A percentile compares a stretch with the other conserved stretches of the same genome.
Evolutionary conservation across 2,888 invertebrate species (phyloP).

Genomic region (Oxycera nigricornis): DNA sequence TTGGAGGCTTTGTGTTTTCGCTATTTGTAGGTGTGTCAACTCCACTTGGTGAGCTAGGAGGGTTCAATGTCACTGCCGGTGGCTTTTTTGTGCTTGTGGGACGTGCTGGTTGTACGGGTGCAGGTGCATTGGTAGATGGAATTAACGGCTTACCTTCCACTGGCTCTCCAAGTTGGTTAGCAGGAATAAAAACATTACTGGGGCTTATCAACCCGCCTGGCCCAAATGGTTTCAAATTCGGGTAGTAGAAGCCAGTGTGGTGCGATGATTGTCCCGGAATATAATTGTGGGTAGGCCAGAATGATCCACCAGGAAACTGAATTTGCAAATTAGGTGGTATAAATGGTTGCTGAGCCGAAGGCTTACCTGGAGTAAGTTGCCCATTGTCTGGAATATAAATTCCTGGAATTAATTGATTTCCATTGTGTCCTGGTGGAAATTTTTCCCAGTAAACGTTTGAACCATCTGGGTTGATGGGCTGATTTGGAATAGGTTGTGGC

Average conservation of each 20-base stretch:
- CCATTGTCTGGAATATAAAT: background rate
- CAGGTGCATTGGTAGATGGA: background rate
- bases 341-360: background rate
- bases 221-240: background rate
- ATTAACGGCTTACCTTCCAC: background rate
- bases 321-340: background rate
- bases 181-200: background rate
- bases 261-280: background rate
- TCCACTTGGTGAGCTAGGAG: too few species aligned
- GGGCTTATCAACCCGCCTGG: background rate
- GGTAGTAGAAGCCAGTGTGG: background rate
- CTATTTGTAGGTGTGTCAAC: background rate
- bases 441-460: background rate
- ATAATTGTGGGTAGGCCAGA: constrained; percentile 8
- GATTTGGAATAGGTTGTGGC: background rate
- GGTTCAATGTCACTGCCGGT: background rate
- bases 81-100: background rate
- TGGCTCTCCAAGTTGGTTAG: constrained; percentile 16
- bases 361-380: constrained; percentile 8
- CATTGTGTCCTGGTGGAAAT: background rate
- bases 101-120: background rate
- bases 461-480: background rate
- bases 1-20: background rate
- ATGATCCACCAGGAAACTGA: background rate
- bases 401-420: background rate